phyloP scores from a whole-genome alignment of 2,888 invertebrate species.

The Alsophila aescularia region DNA sequence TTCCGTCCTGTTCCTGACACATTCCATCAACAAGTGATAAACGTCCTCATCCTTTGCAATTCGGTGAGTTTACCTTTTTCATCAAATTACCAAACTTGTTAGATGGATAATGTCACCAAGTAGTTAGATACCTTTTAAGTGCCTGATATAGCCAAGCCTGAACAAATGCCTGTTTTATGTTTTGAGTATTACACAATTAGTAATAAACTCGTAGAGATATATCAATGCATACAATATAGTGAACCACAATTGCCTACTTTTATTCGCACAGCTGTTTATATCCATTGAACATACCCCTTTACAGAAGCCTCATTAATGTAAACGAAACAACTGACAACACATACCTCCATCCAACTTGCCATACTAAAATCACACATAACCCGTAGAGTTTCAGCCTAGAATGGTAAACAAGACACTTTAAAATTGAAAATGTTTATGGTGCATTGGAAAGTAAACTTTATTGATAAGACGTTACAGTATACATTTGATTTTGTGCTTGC shows the following conservation, averaged over 20 bases:
- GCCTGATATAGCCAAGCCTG: too few relatives aligned
- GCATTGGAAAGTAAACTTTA: constrained; percentile 22
- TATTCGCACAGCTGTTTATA: constrained; percentile 2
- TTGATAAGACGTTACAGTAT: not conserved
- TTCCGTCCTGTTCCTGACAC: too few relatives aligned
- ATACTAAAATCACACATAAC: constrained; percentile 16
- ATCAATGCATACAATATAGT: too few relatives aligned
- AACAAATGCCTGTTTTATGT: too few relatives aligned
- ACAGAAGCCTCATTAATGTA: constrained; percentile 16
- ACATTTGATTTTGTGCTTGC: not conserved
- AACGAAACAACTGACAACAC: constrained; percentile 1
- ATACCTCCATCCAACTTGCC: not conserved
- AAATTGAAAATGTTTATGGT: constrained; percentile 19
- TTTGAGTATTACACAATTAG: too few relatives aligned
- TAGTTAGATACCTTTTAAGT: too few relatives aligned
- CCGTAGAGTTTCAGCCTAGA: not conserved
- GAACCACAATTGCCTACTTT: not conserved
- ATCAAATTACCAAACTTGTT: too few relatives aligned
- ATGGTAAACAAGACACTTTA: constrained; percentile 1
- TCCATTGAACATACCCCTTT: constrained; percentile 8
- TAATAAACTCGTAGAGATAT: too few relatives aligned
- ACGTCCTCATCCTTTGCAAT: too few relatives aligned
- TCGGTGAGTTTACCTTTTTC: too few relatives aligned
- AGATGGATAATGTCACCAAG: too few relatives aligned
- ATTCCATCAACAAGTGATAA: too few relatives aligned